Evolutionary conservation across 2,797 vertebrate species (phyloP).

Genomic region (Galago senegalensis): DNA sequence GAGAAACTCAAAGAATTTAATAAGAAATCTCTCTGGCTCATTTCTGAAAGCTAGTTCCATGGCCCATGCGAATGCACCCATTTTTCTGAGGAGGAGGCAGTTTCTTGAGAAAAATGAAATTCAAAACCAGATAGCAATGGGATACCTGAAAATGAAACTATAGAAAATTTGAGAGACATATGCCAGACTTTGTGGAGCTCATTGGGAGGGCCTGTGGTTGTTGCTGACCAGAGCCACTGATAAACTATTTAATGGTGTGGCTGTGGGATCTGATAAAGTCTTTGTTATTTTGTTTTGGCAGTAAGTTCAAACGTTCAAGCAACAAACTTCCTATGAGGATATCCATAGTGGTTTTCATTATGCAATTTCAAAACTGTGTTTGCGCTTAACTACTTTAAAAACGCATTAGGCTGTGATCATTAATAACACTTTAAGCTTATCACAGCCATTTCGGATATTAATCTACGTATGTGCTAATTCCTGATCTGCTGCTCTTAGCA

Average conservation of each 20-base stretch:
- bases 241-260: not conserved
- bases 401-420: slow-evolving; percentile 66
- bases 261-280: not conserved
- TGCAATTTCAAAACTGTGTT: slow-evolving; percentile 50
- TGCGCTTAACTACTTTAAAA: slow-evolving; percentile 40
- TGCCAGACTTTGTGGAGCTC: not conserved
- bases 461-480: slow-evolving; percentile 86
- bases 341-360: not conserved
- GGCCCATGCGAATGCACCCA: not conserved
- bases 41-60: slow-evolving; percentile 42
- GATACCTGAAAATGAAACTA: not conserved
- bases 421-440: slow-evolving; percentile 82
- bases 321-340: slow-evolving; percentile 23
- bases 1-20: not conserved
- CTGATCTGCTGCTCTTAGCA: slow-evolving; percentile 80
- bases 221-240: not conserved
- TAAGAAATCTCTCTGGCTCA: not conserved
- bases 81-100: not conserved
- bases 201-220: not conserved
- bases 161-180: not conserved
- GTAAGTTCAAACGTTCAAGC: not conserved
- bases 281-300: not conserved
- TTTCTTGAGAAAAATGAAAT: slow-evolving; percentile 37
- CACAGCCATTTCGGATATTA: slow-evolving; percentile 79
- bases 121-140: not conserved